Evolutionary conservation across 2,888 invertebrate species (phyloP).

Genomic region (Plebejus argus): DNA sequence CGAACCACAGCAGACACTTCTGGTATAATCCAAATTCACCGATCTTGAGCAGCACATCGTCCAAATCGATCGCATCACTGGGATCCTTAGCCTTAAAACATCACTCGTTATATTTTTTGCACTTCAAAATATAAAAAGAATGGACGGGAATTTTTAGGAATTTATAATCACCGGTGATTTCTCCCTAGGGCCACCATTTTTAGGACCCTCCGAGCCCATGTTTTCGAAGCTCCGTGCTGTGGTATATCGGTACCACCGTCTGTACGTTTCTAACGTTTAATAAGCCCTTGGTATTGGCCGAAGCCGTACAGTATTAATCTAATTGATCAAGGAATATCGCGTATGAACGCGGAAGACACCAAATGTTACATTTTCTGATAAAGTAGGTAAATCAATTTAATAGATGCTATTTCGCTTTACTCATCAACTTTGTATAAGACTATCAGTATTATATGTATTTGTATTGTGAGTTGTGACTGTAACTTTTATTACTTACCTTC

Average conservation of each 20-base stretch:
- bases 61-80: conserved; percentile 85
- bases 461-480: too few species aligned
- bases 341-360: conserved; percentile 42
- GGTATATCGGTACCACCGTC: conserved; percentile 40
- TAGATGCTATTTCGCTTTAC: neutral
- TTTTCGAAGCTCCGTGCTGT: conserved; percentile 32
- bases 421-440: too few species aligned
- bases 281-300: conserved; percentile 56
- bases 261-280: conserved; percentile 53
- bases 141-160: conserved; percentile 2
- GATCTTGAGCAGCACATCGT: conserved; percentile 90
- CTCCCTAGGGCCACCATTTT: conserved; percentile 53
- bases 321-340: conserved; percentile 65
- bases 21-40: conserved; percentile 96
- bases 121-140: conserved; percentile 35
- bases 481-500: too few species aligned
- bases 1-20: conserved; percentile 90
- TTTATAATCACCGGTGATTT: conserved; percentile 53
- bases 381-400: neutral
- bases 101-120: conserved; percentile 28
- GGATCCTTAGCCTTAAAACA: conserved; percentile 63
- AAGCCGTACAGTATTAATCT: conserved; percentile 73
- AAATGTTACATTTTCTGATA: conserved; percentile 36
- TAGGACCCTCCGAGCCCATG: conserved; percentile 38
- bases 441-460: too few species aligned